phyloP scores from a whole-genome alignment of 2,797 vertebrate genomes.

The Buphagus erythrorhynchus region DNA sequence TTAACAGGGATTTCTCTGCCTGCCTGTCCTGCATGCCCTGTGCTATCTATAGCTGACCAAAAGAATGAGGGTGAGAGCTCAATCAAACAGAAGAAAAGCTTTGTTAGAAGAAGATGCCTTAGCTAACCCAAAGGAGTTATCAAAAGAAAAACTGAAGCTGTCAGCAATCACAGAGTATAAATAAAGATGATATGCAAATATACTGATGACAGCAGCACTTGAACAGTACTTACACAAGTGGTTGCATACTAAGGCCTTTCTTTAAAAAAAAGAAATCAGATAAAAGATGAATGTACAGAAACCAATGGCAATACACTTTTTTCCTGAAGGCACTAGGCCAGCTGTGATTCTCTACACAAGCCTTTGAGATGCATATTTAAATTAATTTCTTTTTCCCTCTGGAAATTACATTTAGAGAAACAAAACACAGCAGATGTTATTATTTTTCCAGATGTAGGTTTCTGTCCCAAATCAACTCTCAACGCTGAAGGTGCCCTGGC shows the following conservation, averaged over 20 bases:
- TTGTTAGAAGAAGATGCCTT: conserved; percentile 20
- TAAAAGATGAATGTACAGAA: conserved; percentile 46
- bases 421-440: conserved; percentile 60
- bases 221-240: conserved; percentile 63
- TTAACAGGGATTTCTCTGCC: neutral
- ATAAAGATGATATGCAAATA: conserved; percentile 75
- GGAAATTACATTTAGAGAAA: conserved; percentile 72
- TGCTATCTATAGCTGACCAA: neutral
- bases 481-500: neutral
- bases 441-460: conserved; percentile 46
- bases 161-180: conserved; percentile 63
- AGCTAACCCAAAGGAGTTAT: conserved; percentile 52
- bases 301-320: conserved; percentile 33
- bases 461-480: conserved; percentile 48
- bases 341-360: conserved; percentile 69
- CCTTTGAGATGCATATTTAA: conserved; percentile 73
- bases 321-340: conserved; percentile 71
- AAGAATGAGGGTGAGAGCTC: neutral
- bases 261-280: neutral
- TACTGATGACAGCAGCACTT: conserved; percentile 67
- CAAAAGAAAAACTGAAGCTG: conserved; percentile 37
- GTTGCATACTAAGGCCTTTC: conserved; percentile 39
- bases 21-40: neutral
- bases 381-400: conserved; percentile 37
- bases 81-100: neutral